Evolutionary conservation across 2,888 invertebrate genomes (phyloP).

Genomic region (Yponomeuta cagnagella): DNA sequence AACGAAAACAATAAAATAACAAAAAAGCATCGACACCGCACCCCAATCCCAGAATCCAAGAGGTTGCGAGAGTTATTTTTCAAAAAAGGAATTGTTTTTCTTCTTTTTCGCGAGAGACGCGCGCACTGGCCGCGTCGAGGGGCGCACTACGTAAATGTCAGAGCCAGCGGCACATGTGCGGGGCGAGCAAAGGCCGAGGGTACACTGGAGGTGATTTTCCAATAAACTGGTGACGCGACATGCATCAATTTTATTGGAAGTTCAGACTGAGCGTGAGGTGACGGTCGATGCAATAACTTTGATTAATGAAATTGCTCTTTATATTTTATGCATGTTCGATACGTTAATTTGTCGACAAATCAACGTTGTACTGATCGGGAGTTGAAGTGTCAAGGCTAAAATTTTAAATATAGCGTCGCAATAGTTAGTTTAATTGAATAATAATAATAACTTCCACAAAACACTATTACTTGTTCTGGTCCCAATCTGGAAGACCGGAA

Average conservation of each 20-base stretch:
- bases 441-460: too few relatives aligned
- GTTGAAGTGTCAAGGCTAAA: too few relatives aligned
- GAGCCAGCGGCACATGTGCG: slow-evolving; percentile 71
- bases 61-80: slow-evolving; percentile 23
- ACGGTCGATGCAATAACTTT: not conserved
- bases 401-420: too few relatives aligned
- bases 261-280: not conserved
- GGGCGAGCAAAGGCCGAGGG: slow-evolving; percentile 45
- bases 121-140: slow-evolving; percentile 59
- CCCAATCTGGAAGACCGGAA: too few relatives aligned
- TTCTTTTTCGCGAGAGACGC: slow-evolving; percentile 33
- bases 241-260: not conserved
- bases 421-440: too few relatives aligned
- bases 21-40: slow-evolving; percentile 29
- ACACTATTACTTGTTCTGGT: too few relatives aligned
- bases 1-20: slow-evolving; percentile 16
- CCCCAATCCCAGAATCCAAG: slow-evolving; percentile 35
- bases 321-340: not conserved
- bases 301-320: not conserved
- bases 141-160: slow-evolving; percentile 73
- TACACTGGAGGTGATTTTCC: slow-evolving; percentile 40
- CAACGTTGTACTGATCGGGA: too few relatives aligned
- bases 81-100: slow-evolving; percentile 18
- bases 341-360: too few relatives aligned
- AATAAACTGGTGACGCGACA: not conserved